A percentile compares a stretch with the other conserved stretches of the same genome.
Conservation (phyloP, 2,113 vertebrate genomes). For the Cavia aperea region DNA sequence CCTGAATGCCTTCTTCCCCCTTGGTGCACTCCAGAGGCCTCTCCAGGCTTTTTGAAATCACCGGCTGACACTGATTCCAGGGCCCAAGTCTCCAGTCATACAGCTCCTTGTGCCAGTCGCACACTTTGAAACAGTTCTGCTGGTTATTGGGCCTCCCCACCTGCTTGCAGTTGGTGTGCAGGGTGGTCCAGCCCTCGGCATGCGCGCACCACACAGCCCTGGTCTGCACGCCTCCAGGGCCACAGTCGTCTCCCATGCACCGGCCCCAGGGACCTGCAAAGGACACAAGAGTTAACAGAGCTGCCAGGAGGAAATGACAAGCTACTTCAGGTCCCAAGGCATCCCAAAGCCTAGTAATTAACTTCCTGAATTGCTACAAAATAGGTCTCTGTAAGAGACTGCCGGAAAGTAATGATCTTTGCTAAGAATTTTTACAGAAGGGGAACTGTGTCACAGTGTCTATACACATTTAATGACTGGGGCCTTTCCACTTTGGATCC, state of each 20-base stretch:
- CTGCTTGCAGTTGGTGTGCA: constrained; percentile 92
- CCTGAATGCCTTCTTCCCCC: constrained; percentile 93
- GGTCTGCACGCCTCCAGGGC: constrained; percentile 93
- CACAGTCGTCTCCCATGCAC: constrained; percentile 97
- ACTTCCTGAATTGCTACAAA: constrained; percentile 44
- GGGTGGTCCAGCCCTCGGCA: constrained; percentile 93
- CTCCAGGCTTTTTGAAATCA: constrained; percentile 81
- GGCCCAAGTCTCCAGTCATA: constrained; percentile 90
- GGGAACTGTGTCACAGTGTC: constrained; percentile 44
- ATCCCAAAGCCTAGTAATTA: constrained; percentile 18
- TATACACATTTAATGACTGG: constrained; percentile 38
- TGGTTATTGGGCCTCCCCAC: constrained; percentile 87
- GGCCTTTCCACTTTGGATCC: background rate
- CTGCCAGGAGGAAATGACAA: background rate
- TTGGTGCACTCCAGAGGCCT: constrained; percentile 80
- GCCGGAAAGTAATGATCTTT: background rate
- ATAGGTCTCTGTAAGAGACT: constrained; percentile 44
- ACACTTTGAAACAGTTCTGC: constrained; percentile 93
- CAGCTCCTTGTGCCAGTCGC: constrained; percentile 96
- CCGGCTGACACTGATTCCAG: constrained; percentile 88
- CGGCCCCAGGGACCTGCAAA: constrained; percentile 93
- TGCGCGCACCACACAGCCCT: constrained; percentile 97
- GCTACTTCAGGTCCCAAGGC: background rate
- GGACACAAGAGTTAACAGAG: constrained; percentile 35
- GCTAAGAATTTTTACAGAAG: background rate